Evolutionary conservation across 2,113 vertebrate genomes (phyloP).

Genomic region (Menura novaehollandiae): DNA sequence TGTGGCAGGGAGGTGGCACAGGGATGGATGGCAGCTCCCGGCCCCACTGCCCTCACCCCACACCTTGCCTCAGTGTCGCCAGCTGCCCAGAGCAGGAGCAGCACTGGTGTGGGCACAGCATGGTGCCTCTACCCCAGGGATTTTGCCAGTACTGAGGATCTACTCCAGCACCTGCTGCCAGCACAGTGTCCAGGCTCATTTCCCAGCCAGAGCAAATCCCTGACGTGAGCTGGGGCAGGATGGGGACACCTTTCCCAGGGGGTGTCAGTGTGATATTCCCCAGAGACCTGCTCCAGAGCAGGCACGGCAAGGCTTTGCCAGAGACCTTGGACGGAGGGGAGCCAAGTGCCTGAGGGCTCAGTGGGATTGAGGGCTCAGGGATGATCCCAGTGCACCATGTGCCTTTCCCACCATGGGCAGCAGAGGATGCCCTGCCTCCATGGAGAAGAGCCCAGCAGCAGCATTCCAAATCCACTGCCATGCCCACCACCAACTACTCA

Average conservation of each 20-base stretch:
- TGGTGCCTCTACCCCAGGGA: rapidly evolving
- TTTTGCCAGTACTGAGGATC: background rate
- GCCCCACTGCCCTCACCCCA: rapidly evolving
- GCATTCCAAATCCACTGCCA: background rate
- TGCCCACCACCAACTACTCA: rapidly evolving
- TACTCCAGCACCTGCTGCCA: rapidly evolving
- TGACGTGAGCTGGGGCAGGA: background rate
- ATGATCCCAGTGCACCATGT: rapidly evolving
- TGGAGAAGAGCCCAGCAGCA: background rate
- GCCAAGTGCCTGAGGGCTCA: background rate
- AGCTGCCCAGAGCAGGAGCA: background rate
- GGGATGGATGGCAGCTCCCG: rapidly evolving
- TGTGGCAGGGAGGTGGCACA: background rate
- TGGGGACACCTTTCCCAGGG: background rate
- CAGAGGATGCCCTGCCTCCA: background rate
- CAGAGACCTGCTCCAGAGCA: rapidly evolving
- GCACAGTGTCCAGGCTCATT: background rate
- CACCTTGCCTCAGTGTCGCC: background rate
- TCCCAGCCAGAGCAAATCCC: background rate
- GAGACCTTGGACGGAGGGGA: background rate
- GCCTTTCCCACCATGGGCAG: background rate
- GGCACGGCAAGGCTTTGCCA: background rate
- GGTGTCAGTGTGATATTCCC: background rate
- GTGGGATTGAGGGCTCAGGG: background rate
- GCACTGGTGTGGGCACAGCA: rapidly evolving